These are phyloP conservation scores for Actinernus sp. DNA, from an alignment of 92 coral and sea anemone genomes.

Conservation along the genomic window DNA sequence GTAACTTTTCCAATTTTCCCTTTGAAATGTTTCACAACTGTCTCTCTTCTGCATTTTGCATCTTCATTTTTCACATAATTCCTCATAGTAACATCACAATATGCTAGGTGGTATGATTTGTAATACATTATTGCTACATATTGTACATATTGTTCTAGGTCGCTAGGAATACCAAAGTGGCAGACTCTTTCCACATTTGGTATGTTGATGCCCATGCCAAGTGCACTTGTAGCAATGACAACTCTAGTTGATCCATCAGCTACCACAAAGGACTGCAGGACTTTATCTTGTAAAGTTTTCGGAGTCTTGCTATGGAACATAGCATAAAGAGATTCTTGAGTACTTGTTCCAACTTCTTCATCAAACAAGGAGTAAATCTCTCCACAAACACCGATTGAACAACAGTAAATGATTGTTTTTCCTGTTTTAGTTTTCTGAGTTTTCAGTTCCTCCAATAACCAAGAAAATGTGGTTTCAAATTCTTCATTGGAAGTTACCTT, in stretches of 20 bases:
- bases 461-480: conserved; percentile 8
- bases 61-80: conserved; percentile 29
- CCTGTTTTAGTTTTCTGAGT: not conserved
- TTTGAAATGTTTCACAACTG: conserved; percentile 14
- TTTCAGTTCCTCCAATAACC: conserved; percentile 15
- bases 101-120: conserved; percentile 47
- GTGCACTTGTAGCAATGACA: conserved; percentile 64
- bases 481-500: not conserved
- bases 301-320: conserved; percentile 75
- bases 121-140: conserved; percentile 53
- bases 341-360: conserved; percentile 12
- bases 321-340: conserved; percentile 26
- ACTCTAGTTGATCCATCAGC: conserved; percentile 16
- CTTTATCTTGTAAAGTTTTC: conserved; percentile 18
- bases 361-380: conserved; percentile 40
- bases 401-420: conserved; percentile 62
- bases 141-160: conserved; percentile 55
- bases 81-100: conserved; percentile 56
- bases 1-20: conserved; percentile 19
- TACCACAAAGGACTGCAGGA: conserved; percentile 19
- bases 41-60: conserved; percentile 27
- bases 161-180: conserved; percentile 61
- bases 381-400: conserved; percentile 59
- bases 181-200: conserved; percentile 38
- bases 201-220: conserved; percentile 69